Evolutionary conservation across 2,888 invertebrate genomes (phyloP).

Genomic region (Syrphus vitripennis): DNA sequence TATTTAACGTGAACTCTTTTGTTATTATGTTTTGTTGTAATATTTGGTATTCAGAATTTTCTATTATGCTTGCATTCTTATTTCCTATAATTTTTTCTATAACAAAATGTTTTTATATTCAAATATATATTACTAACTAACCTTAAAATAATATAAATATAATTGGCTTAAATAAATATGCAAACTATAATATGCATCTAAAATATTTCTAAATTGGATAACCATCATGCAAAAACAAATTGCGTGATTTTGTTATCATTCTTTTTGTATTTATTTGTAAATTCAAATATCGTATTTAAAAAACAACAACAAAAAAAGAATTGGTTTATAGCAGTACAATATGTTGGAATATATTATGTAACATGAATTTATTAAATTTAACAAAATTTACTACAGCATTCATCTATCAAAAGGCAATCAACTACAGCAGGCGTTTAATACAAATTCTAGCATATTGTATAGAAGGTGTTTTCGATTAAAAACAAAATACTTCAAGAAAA

Average conservation of each 20-base stretch:
- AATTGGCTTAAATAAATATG: slow-evolving; percentile 55
- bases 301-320: not conserved
- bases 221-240: slow-evolving; percentile 63
- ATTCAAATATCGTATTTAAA: slow-evolving; percentile 2
- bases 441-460: not conserved
- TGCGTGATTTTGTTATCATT: slow-evolving; percentile 20
- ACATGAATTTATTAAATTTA: slow-evolving; percentile 31
- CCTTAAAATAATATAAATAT: not conserved
- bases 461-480: not conserved
- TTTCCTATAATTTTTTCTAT: not conserved
- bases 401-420: slow-evolving; percentile 65
- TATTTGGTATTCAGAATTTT: no score
- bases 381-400: slow-evolving; percentile 56
- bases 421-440: slow-evolving; percentile 60
- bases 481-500: no score
- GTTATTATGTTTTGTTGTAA: no score
- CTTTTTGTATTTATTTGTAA: not conserved
- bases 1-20: no score
- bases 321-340: slow-evolving; percentile 45
- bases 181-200: slow-evolving; percentile 23
- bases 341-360: slow-evolving; percentile 35
- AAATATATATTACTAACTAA: not conserved
- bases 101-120: no score
- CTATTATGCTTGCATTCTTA: not conserved
- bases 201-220: not conserved